Evolutionary conservation across 2,113 vertebrate genomes (phyloP), one percentile per base, ranked within the genome.

Genomic region (Pogonocichla stellata): DNA sequence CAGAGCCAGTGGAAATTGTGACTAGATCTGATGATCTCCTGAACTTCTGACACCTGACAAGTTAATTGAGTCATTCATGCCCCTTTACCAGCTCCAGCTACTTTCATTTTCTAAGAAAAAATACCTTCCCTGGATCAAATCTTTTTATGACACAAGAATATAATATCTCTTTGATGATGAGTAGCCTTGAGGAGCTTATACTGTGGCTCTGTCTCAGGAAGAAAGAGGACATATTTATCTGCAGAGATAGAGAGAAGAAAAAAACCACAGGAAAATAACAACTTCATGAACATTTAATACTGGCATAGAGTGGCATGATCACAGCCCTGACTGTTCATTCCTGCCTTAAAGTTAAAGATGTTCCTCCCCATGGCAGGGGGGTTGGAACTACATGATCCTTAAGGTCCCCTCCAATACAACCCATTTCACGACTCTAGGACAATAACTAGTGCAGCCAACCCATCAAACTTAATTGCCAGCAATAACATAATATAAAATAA

Each of bases 21-120:
- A 78, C 31, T 64, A 43, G n/a, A 53, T 48, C 25, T 40, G 48
- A 88, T 9, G n/a, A 58, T 40, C 18, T 82, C 71, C 34, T 71
- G 36, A 86, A 53, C 36, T 86, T 54, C 56, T 84, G 60, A 80
- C 62, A 88, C 60, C 22, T 83, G 85, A 60, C 31, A 90, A 92
- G 56, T 61, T 88, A 78, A 92, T 58, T 51, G 54, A 82, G 50
- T 47, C 72, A 91, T 93, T 86, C 15, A 1, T 56, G 85, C 72
- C 12, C 60, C 47, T 70, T 80, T 71, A 80, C 34, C 47, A 40
- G 50, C 31, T 85, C 28, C 71, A 86, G 71, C 15, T 94, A 69
- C 42, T 66, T 93, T n/a, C 71, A 78, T 88, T 97, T 91, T 50
- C 85, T 62, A 73, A 77, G 62, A 47, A 92, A 87, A 94, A 90